Evolutionary conservation across 2,113 vertebrate genomes (phyloP).

Genomic region (Maccullochella peelii): DNA sequence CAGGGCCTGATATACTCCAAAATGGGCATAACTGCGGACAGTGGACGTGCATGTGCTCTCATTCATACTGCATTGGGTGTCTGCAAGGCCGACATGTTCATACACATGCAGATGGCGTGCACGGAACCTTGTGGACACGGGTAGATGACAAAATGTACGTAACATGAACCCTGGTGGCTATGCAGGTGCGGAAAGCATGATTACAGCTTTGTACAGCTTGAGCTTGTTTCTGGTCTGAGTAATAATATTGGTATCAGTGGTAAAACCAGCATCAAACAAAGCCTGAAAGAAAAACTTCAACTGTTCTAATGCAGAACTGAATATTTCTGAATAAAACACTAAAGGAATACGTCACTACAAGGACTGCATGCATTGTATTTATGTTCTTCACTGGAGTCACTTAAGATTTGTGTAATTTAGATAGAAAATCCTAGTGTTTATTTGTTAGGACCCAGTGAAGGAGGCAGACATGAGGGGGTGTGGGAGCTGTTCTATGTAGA

Average conservation of each 20-base stretch:
- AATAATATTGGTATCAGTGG: not conserved
- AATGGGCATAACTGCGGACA: no score
- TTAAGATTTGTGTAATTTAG: not conserved
- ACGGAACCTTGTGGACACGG: no score
- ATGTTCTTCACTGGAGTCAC: not conserved
- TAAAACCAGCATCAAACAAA: not conserved
- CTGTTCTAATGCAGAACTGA: not conserved
- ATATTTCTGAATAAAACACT: not conserved
- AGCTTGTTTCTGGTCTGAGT: no score
- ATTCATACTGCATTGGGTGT: no score
- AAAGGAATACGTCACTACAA: not conserved
- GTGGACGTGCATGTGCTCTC: no score
- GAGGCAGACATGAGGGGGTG: not conserved
- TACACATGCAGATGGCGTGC: no score
- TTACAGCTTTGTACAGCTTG: not conserved
- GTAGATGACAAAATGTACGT: no score
- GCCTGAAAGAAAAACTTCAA: not conserved
- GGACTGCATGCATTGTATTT: not conserved
- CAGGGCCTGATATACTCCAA: not conserved
- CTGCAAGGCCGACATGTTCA: no score
- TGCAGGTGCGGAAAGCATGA: not conserved
- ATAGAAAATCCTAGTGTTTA: not conserved
- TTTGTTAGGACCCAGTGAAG: not conserved
- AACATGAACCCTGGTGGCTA: no score
- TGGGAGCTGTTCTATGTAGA: slow-evolving; percentile 12